These are phyloP conservation scores for Muntiacus reevesi DNA, from an alignment of 2,113 vertebrate species.

Conservation along the genomic window DNA sequence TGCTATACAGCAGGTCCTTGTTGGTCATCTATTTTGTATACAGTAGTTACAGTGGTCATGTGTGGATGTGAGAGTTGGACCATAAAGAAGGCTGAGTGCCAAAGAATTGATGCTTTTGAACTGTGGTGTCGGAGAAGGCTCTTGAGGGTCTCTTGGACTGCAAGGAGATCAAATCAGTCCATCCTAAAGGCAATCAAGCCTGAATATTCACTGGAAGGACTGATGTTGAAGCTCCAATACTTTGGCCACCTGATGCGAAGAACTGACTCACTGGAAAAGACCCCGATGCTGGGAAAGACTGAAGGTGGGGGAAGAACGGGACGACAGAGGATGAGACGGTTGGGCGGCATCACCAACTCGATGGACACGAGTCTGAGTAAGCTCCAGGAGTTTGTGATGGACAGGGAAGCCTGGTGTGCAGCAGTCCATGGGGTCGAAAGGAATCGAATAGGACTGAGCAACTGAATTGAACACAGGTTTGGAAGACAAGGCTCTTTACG, in stretches of 20 bases:
- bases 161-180: not conserved
- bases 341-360: not conserved
- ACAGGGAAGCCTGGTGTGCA: not conserved
- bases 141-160: not conserved
- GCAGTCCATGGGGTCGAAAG: not conserved
- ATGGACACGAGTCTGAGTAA: not conserved
- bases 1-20: not conserved
- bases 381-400: not conserved
- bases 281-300: not conserved
- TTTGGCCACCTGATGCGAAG: not conserved
- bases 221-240: not conserved
- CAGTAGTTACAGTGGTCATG: rapidly evolving
- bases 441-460: not conserved
- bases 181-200: not conserved
- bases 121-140: not conserved
- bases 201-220: not conserved
- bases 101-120: not conserved
- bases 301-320: not conserved
- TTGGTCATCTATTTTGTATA: not conserved
- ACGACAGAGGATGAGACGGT: not conserved
- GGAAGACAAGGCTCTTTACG: not conserved
- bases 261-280: not conserved
- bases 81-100: not conserved
- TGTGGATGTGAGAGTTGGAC: not conserved
- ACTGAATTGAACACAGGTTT: not conserved